Evolutionary conservation across 1,140 invertebrate species (phyloP), one percentile per base, ranked within the genome.

Genomic region (Callitettix versicolor): DNA sequence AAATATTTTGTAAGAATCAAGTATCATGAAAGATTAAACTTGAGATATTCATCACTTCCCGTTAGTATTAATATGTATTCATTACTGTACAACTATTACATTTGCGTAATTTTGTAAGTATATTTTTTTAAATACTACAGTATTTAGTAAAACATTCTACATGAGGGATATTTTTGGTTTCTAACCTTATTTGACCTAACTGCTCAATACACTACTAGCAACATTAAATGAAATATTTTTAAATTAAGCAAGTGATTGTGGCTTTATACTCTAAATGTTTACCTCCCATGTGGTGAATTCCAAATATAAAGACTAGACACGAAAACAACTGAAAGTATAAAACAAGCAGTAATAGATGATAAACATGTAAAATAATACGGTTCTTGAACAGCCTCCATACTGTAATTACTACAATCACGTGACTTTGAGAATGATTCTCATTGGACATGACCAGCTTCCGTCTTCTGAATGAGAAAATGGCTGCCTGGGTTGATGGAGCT

Each of bases 231-330:
- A 3, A 30, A 30, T 30, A 30, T 30, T 3, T 49, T 26, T 43
- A 11, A 42, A 42, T 20, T 49, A 30, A 26, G 3, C 26, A 30
- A 30, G 26, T 30, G 9, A 30, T 9, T 30, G 3, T 30, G 26
- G n/a, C n/a, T 30, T 30, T 30, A 30, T 30, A 20, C 3, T 18
- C 14, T 42, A 22, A 34, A 55, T 55, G 63, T 60, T 69, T 79
- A 86, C 83, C 83, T 84, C 71, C 77, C 76, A 60, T 82, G 75
- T 59, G 79, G 79, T 20, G 79, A 79, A 58, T 77, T 83, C 88
- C 88, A 91, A 49, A 91, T 76, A 67, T 91, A 89, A 41, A 92
- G 76, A 69, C 88, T 91, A 18, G 79, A 81, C 53, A 92, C 85
- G 73, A 88, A 92, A 22, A 80, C 70, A 56, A 84, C 63, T 4